Percentiles rank a stretch among this genome's conserved stretches.
phyloP scores from a whole-genome alignment of 2,888 invertebrate genomes.

The Agonopterix alstromeriana region DNA sequence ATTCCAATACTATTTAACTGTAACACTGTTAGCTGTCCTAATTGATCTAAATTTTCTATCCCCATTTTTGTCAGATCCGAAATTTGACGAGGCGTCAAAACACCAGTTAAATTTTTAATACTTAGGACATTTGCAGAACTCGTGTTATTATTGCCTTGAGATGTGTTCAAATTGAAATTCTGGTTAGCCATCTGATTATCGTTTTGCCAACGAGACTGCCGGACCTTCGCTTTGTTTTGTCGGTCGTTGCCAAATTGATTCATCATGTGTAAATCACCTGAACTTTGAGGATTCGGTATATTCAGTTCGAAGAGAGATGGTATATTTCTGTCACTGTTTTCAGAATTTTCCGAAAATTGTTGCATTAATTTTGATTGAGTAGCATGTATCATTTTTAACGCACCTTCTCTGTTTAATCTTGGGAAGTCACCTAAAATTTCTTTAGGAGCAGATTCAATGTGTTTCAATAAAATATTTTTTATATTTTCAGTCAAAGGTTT shows the following conservation, averaged over 20 bases:
- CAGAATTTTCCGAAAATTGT: conserved; percentile 47
- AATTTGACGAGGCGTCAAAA: conserved; percentile 75
- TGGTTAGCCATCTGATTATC: conserved; percentile 38
- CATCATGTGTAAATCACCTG: conserved; percentile 34
- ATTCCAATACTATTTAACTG: conserved; percentile 78
- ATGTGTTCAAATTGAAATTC: conserved; percentile 36
- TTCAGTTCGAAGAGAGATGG: conserved; percentile 69
- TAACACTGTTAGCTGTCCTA: conserved; percentile 77
- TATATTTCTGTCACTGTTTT: conserved; percentile 35
- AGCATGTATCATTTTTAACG: conserved; percentile 74
- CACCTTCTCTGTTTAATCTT: conserved; percentile 86
- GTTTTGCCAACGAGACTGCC: conserved; percentile 72
- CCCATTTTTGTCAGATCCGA: conserved; percentile 77
- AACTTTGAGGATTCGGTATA: conserved; percentile 55
- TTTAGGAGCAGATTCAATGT: conserved; percentile 93
- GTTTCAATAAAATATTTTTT: conserved; percentile 80
- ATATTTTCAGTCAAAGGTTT: conserved; percentile 89
- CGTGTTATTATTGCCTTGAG: conserved; percentile 41
- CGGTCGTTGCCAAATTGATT: conserved; percentile 51
- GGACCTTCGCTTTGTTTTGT: conserved; percentile 62
- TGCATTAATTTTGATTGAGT: conserved; percentile 64
- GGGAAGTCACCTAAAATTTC: conserved; percentile 95
- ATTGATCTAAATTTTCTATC: conserved; percentile 78
- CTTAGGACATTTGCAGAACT: conserved; percentile 61
- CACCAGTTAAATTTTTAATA: conserved; percentile 75